Evolutionary conservation across 2,888 invertebrate species (phyloP).

Genomic region (Nephrotoma flavescens): DNA sequence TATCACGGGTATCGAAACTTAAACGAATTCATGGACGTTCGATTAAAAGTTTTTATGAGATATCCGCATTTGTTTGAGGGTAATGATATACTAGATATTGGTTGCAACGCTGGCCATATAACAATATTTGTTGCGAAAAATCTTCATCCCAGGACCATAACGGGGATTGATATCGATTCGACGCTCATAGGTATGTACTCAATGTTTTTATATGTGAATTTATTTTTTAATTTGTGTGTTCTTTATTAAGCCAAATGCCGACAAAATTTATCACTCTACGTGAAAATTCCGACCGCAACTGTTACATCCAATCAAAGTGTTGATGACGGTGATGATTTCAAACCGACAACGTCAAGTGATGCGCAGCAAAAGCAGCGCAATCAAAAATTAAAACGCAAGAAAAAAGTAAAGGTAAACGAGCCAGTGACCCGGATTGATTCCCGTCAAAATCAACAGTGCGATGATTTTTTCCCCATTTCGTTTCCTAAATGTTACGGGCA

Average conservation of each 20-base stretch:
- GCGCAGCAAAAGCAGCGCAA: background rate
- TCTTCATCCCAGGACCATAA: constrained; percentile 67
- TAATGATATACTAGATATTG: constrained; percentile 90
- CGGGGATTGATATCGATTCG: constrained; percentile 91
- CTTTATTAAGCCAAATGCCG: constrained; percentile 23
- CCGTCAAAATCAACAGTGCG: background rate
- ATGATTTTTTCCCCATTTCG: constrained; percentile 63
- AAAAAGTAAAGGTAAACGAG: background rate
- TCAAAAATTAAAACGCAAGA: background rate
- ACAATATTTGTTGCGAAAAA: constrained; percentile 81
- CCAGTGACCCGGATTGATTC: background rate
- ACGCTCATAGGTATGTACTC: constrained; percentile 47
- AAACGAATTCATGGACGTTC: constrained; percentile 64
- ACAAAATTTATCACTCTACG: constrained; percentile 27
- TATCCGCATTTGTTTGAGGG: constrained; percentile 70
- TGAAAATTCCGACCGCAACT: constrained; percentile 22
- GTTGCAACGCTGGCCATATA: constrained; percentile 94
- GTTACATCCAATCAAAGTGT: constrained; percentile 20
- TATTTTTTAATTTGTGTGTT: background rate
- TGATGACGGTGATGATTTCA: background rate
- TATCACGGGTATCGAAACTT: constrained; percentile 92
- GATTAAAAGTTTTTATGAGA: constrained; percentile 66
- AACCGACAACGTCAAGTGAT: background rate
- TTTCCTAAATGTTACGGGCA: constrained; percentile 73
- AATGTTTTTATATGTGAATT: background rate